phyloP scores from a whole-genome alignment of 2,888 invertebrate genomes.

The Belgica antarctica region DNA sequence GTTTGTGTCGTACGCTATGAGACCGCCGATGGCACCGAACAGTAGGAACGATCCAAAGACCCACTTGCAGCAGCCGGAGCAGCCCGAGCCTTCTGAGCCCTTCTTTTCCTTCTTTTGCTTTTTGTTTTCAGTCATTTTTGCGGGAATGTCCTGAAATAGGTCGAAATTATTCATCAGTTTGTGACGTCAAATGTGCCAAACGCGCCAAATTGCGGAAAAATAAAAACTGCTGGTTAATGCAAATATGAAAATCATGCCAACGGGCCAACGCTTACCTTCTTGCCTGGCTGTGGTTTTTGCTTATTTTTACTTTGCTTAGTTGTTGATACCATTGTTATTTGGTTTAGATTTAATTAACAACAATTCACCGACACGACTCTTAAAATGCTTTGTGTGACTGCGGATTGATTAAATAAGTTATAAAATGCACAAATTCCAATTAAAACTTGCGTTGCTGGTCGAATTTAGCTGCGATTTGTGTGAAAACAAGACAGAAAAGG shows the following conservation, averaged over 20 bases:
- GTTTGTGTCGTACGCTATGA: conserved; percentile 66
- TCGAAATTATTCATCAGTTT: background rate
- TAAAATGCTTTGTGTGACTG: background rate
- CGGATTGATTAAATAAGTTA: too few relatives aligned
- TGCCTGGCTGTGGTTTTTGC: conserved; percentile 33
- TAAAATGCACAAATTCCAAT: background rate
- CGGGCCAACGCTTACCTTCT: conserved; percentile 32
- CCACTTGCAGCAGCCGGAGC: conserved; percentile 65
- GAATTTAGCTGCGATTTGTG: background rate
- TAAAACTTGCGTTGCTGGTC: background rate
- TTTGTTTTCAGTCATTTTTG: conserved; percentile 37
- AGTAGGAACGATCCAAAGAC: conserved; percentile 64
- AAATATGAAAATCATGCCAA: conserved; percentile 16
- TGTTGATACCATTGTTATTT: conserved; percentile 37
- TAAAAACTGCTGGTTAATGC: background rate
- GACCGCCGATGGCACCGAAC: conserved; percentile 60
- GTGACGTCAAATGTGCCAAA: too few relatives aligned
- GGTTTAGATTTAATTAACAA: conserved; percentile 17
- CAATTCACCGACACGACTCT: conserved; percentile 8
- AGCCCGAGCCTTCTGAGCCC: conserved; percentile 46
- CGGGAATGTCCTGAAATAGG: conserved; percentile 30
- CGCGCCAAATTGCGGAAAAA: background rate
- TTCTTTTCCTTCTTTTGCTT: conserved; percentile 49
- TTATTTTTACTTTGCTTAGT: conserved; percentile 41
- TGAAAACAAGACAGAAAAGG: too few relatives aligned